Evolutionary conservation across 1,140 invertebrate species (phyloP).

Genomic region (Drosophila nigromelanica): DNA sequence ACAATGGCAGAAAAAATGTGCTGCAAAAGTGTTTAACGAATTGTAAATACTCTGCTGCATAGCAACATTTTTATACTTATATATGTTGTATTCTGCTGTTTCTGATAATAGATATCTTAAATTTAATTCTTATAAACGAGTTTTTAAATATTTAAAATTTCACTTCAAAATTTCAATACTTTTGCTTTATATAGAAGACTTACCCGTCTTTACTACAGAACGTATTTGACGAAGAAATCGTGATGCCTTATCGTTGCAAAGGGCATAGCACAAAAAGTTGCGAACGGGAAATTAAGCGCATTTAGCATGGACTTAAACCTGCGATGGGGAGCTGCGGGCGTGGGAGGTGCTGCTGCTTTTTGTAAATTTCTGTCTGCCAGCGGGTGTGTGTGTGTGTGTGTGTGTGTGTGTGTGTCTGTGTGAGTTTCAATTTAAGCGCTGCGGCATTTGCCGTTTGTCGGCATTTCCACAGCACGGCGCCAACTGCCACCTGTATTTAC

Average conservation of each 20-base stretch:
- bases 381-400: constrained; percentile 7
- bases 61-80: no score
- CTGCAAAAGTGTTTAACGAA: not conserved
- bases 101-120: no score
- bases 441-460: constrained; percentile 72
- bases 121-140: no score
- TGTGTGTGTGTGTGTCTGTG: constrained; percentile 13
- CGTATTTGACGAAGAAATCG: not conserved
- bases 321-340: not conserved
- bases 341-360: constrained; percentile 35
- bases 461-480: constrained; percentile 50
- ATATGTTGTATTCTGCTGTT: no score
- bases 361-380: constrained; percentile 53
- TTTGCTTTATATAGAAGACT: no score
- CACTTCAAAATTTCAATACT: no score
- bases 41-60: constrained; percentile 5
- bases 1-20: constrained; percentile 33
- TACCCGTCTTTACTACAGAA: no score
- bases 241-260: not conserved
- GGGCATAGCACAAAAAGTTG: constrained; percentile 42
- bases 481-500: constrained; percentile 50
- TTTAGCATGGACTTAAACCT: constrained; percentile 53
- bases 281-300: constrained; percentile 76
- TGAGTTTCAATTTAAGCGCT: constrained; percentile 65
- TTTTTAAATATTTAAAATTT: no score